Percentiles rank a stretch among this genome's conserved stretches.
phyloP scores from a whole-genome alignment of 2,888 invertebrate genomes.

The Stenichneumon culpator region DNA sequence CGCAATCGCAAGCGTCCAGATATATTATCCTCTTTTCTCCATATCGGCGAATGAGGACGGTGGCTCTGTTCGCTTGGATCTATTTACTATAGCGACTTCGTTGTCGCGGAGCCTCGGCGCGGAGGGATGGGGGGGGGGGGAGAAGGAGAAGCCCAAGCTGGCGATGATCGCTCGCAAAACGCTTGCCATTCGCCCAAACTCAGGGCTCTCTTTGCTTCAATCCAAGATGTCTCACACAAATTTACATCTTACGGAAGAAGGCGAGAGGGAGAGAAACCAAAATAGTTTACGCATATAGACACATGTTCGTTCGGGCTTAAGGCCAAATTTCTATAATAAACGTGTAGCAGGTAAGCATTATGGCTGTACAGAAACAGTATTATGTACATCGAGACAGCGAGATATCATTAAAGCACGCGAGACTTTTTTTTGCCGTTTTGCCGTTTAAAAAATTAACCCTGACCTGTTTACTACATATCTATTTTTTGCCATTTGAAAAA shows the following conservation, averaged over 20 bases:
- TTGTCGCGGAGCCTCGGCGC: not conserved
- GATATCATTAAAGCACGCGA: slow-evolving; percentile 17
- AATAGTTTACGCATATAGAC: slow-evolving; percentile 44
- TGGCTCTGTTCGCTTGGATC: slow-evolving; percentile 1
- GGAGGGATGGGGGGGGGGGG: too few species aligned
- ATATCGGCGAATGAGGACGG: slow-evolving; percentile 21
- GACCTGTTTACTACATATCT: too few species aligned
- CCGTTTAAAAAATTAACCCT: too few species aligned
- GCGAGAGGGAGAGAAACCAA: slow-evolving; percentile 21
- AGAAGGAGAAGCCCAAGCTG: slow-evolving; percentile 14
- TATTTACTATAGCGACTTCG: slow-evolving; percentile 22
- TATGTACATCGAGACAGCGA: slow-evolving; percentile 35
- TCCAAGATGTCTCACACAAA: slow-evolving; percentile 13
- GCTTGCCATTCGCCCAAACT: slow-evolving; percentile 2
- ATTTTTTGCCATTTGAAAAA: too few species aligned
- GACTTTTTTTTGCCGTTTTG: too few species aligned
- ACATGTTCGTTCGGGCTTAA: slow-evolving; percentile 46
- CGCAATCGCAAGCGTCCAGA: slow-evolving; percentile 32
- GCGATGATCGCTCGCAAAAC: slow-evolving; percentile 14
- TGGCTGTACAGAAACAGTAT: slow-evolving; percentile 11
- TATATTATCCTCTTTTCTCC: slow-evolving; percentile 33
- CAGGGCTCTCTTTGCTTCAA: not conserved
- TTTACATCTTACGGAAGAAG: slow-evolving; percentile 11
- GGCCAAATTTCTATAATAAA: slow-evolving; percentile 66
- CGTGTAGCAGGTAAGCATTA: slow-evolving; percentile 27